Evolutionary conservation across 2,797 vertebrate genomes (phyloP), one percentile per base, ranked within the genome.

Genomic region (Picus viridis): DNA sequence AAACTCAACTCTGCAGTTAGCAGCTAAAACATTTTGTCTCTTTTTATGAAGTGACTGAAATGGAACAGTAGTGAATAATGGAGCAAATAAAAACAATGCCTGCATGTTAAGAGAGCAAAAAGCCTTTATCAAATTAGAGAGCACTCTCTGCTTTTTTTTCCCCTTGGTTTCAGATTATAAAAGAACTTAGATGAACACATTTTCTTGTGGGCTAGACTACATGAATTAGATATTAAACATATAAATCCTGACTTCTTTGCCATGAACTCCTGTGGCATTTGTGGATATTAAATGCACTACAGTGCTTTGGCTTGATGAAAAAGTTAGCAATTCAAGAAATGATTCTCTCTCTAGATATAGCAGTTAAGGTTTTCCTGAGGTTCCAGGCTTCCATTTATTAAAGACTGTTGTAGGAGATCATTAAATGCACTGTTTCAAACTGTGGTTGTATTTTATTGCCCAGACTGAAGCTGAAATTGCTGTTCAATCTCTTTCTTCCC

Each of bases 401-500:
- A 78, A 79, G 32, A 32, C 23, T 47, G 9, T 30, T 92, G 72
- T 29, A 89, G 75, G 54, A 75, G 57, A 81, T 83, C 58, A 32
- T 90, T 89, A 82, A 75, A 80, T 53, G 47, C 22, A 41, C 47
- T 12, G n/a, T 91, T 95, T 81, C 86, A 79, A 93, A 84, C 79
- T 82, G 32, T 91, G 84, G 88, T 92, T 95, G 78, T 88, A 39
- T 89, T 82, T 74, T 86, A 75, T 89, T 96, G 87, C 84, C 82
- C 45, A 85, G 85, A 71, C 84, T 94, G 83, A 96, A 96, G 68
- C 26, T 92, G 27, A 77, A 94, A 89, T 94, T 86, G 68, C 30
- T 95, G 53, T 95, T 88, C 86, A 94, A 94, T 91, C 70, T 92
- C 70, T 92, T 96, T 72, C 57, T 75, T 94, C 58, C 88, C 43